Evolutionary conservation across 2,113 vertebrate species (phyloP), one percentile per base, ranked within the genome.

Genomic region (Pelodiscus sinensis): DNA sequence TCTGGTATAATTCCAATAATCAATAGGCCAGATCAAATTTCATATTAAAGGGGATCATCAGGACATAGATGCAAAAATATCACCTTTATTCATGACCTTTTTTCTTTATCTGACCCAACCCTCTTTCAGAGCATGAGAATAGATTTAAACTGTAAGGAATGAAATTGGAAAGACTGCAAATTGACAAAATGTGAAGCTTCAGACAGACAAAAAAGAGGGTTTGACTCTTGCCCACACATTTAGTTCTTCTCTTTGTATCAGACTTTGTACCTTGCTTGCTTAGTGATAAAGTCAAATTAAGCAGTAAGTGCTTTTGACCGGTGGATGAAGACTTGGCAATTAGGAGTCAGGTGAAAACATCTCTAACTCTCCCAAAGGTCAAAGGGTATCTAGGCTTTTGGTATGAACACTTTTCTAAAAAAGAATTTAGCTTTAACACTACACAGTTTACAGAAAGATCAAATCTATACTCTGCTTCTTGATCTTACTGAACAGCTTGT

Each of bases 251-350:
- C 2, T 51, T 75, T 38, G 21, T 75, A 21, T 22, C 10, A 25
- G 21, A 75, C 9, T 75, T 44, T 75, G 0, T 87, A 25, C 14
- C 50, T 68, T 86, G 21, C 71, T 13, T 86, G 22, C 79, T 84
- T 86, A 89, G 7, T 24, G 14, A 6, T 86, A 55, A 73, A 4
- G 21, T 22, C 81, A 92, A 68, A 92, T 12, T 27, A 87, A 90
- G 44, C 6, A 68, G 22, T 9, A 29, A 77, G 58, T 8, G 7
- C 82, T 68, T 31, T 79, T 16, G 56, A 84, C 78, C 60, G 13
- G 51, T 94, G 79, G 92, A 89, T 73, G 87, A 90, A 50, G n/a
- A 57, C 14, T 73, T 0, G 0, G 3, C 15, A 77, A 50, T 58
- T 54, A 54, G 14, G 52, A 54, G 14, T 54, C 52, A 54, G 52